Conservation (phyloP, 64 coral and sea anemone species). For the Anthopleura sola region DNA sequence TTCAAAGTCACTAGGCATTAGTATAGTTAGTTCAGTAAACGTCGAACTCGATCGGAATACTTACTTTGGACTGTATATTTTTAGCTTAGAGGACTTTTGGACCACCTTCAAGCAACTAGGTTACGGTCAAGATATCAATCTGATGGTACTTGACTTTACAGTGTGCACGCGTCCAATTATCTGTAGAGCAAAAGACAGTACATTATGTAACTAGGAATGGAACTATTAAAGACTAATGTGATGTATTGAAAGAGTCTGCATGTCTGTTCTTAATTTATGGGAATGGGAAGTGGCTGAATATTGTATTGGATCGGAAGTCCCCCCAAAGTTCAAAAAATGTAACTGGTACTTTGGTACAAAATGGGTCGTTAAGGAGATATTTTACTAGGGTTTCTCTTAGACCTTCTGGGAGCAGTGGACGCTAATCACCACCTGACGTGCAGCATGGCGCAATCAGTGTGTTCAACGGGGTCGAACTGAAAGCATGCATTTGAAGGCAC, state of each 20-base stretch:
- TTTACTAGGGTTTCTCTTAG: too few relatives aligned
- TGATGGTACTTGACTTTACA: not conserved
- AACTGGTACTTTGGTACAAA: too few relatives aligned
- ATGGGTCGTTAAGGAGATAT: too few relatives aligned
- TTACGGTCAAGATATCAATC: not conserved
- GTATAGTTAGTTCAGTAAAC: not conserved
- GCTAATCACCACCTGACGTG: too few relatives aligned
- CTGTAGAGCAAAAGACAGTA: not conserved
- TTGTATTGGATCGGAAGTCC: too few relatives aligned
- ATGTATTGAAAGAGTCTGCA: not conserved
- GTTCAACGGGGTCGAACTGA: too few relatives aligned
- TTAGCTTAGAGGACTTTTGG: not conserved
- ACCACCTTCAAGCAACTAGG: not conserved
- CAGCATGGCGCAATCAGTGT: too few relatives aligned
- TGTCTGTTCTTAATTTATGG: not conserved
- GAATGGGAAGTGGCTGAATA: not conserved
- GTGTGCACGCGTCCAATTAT: not conserved
- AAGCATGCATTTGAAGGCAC: too few relatives aligned
- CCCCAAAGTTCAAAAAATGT: too few relatives aligned
- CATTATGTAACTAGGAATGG: not conserved
- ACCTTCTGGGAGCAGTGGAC: too few relatives aligned
- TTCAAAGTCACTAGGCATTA: not conserved
- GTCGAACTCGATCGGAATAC: not conserved
- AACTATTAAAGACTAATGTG: constrained; percentile 1
- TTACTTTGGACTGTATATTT: not conserved